phyloP scores from a whole-genome alignment of 2,888 invertebrate species.

The Amphipyra tragopoginis region DNA sequence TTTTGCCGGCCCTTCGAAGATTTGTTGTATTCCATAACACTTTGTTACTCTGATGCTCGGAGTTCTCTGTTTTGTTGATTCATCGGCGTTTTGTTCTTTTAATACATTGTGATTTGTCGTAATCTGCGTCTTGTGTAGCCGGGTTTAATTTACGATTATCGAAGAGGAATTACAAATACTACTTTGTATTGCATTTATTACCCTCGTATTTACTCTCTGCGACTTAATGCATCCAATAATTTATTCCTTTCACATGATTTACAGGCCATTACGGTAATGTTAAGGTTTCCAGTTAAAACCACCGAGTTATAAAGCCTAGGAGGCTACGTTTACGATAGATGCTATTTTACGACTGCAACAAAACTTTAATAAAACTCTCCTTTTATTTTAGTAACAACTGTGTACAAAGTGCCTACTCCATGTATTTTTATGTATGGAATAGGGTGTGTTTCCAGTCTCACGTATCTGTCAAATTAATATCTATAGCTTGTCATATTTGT shows the following conservation, averaged over 20 bases:
- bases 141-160: conserved; percentile 34
- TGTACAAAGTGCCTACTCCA: conserved; percentile 58
- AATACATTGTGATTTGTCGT: conserved; percentile 15
- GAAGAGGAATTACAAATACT: conserved; percentile 56
- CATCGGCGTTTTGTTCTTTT: conserved; percentile 22
- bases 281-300: conserved; percentile 77
- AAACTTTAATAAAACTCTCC: conserved; percentile 70
- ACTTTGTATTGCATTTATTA: conserved; percentile 76
- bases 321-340: conserved; percentile 79
- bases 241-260: conserved; percentile 83
- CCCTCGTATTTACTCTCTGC: conserved; percentile 72
- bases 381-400: conserved; percentile 71
- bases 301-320: conserved; percentile 78
- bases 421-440: conserved; percentile 23
- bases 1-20: conserved; percentile 78
- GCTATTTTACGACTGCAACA: conserved; percentile 78
- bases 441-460: conserved; percentile 13
- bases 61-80: conserved; percentile 39
- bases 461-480: conserved; percentile 27
- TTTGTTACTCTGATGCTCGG: conserved; percentile 31
- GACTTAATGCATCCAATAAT: conserved; percentile 80
- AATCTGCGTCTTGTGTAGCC: conserved; percentile 11
- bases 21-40: conserved; percentile 71
- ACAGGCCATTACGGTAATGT: conserved; percentile 78
- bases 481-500: conserved; percentile 33